Conservation (phyloP, 2,888 invertebrate species). For the Lycia hirtaria region DNA sequence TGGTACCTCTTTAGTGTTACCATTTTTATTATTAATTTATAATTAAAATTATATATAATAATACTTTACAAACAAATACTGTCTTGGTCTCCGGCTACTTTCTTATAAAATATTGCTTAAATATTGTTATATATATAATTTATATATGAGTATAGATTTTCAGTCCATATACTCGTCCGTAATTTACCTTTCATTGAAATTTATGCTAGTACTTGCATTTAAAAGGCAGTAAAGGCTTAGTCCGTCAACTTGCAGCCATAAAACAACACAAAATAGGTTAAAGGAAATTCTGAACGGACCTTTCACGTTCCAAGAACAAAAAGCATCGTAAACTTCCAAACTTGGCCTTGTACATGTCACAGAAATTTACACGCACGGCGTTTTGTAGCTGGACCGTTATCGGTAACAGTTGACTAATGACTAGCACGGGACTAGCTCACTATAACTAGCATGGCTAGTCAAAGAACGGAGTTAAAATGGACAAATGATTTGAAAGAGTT, state of each 20-base stretch:
- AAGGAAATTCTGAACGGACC: slow-evolving; percentile 42
- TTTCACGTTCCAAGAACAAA: slow-evolving; percentile 44
- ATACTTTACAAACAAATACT: too few relatives aligned
- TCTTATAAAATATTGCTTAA: too few relatives aligned
- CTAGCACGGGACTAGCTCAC: slow-evolving; percentile 23
- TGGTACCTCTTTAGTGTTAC: too few relatives aligned
- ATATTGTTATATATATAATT: background rate
- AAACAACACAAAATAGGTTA: slow-evolving; percentile 34
- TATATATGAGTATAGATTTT: background rate
- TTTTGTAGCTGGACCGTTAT: slow-evolving; percentile 45
- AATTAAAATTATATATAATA: too few relatives aligned
- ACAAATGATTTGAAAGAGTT: slow-evolving; percentile 38
- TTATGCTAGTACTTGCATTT: background rate
- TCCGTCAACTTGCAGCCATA: slow-evolving; percentile 4
- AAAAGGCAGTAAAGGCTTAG: slow-evolving; percentile 5
- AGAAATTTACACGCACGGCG: slow-evolving; percentile 51
- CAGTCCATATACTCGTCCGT: background rate
- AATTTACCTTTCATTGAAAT: background rate
- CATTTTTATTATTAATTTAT: too few relatives aligned
- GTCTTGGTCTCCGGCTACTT: too few relatives aligned
- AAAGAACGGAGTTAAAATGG: slow-evolving; percentile 3
- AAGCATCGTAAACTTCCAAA: slow-evolving; percentile 50
- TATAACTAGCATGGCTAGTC: background rate
- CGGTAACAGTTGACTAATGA: slow-evolving; percentile 45
- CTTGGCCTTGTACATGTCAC: slow-evolving; percentile 48